Conservation (phyloP, 2,797 vertebrate genomes). For the Coreius guichenoti region DNA sequence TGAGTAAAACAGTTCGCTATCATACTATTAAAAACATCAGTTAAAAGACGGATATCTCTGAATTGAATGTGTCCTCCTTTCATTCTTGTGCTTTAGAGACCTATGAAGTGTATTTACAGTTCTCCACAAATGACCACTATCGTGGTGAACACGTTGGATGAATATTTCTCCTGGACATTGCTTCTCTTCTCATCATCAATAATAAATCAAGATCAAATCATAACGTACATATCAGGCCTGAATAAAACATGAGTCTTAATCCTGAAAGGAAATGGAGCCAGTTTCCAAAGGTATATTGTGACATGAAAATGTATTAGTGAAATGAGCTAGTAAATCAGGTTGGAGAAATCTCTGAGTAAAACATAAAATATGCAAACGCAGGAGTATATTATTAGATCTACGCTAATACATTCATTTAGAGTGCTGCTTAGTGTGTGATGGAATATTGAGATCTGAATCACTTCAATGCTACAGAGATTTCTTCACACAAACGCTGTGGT, state of each 20-base stretch:
- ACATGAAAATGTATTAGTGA: conserved; percentile 64
- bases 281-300: conserved; percentile 66
- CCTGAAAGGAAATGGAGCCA: conserved; percentile 63
- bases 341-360: conserved; percentile 64
- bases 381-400: conserved; percentile 64
- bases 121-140: conserved; percentile 54
- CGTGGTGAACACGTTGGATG: conserved; percentile 56
- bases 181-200: conserved; percentile 52
- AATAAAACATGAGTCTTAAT: conserved; percentile 62
- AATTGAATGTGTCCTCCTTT: not conserved
- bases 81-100: conserved; percentile 13
- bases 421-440: conserved; percentile 46
- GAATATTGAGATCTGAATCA: conserved; percentile 40
- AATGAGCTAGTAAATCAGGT: conserved; percentile 64
- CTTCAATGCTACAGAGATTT: conserved; percentile 32
- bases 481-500: conserved; percentile 14
- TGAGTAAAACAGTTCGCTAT: not conserved
- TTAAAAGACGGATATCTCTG: not conserved
- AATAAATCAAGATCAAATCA: conserved; percentile 62
- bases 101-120: conserved; percentile 47
- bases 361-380: conserved; percentile 64
- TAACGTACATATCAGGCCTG: conserved; percentile 57
- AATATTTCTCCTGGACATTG: conserved; percentile 56
- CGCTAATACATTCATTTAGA: conserved; percentile 60
- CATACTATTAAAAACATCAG: not conserved